Conservation (phyloP, 2,113 vertebrate genomes). For the Callospermophilus lateralis region DNA sequence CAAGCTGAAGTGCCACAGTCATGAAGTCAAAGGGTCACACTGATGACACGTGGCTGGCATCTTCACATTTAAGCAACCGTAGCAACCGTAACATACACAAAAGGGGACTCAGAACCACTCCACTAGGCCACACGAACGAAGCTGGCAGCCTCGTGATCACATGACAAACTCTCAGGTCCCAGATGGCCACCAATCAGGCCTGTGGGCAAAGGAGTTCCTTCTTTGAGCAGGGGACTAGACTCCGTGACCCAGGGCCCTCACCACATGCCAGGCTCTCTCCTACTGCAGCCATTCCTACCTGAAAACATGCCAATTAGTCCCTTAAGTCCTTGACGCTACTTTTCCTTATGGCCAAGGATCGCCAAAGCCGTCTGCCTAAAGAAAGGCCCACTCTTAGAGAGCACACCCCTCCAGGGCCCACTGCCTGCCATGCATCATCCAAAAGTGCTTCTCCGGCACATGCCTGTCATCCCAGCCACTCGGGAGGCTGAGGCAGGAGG, state of each 20-base stretch:
- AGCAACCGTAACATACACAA: background rate
- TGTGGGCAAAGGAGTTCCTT: background rate
- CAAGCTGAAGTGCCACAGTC: background rate
- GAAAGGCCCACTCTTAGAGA: background rate
- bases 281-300: background rate
- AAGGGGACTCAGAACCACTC: background rate
- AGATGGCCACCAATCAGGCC: background rate
- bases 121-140: background rate
- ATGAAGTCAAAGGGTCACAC: background rate
- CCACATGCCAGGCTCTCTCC: background rate
- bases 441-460: no score
- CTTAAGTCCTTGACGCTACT: background rate
- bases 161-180: background rate
- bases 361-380: background rate
- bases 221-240: background rate
- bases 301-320: background rate
- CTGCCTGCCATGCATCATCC: no score
- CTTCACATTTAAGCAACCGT: background rate
- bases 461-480: no score
- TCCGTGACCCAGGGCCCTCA: background rate
- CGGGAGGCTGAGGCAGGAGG: no score
- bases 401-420: no score
- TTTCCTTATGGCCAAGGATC: background rate
- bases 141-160: background rate
- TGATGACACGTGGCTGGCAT: fast-evolving